phyloP scores from a whole-genome alignment of 1,140 invertebrate species.

The Globodera rostochiensis region DNA sequence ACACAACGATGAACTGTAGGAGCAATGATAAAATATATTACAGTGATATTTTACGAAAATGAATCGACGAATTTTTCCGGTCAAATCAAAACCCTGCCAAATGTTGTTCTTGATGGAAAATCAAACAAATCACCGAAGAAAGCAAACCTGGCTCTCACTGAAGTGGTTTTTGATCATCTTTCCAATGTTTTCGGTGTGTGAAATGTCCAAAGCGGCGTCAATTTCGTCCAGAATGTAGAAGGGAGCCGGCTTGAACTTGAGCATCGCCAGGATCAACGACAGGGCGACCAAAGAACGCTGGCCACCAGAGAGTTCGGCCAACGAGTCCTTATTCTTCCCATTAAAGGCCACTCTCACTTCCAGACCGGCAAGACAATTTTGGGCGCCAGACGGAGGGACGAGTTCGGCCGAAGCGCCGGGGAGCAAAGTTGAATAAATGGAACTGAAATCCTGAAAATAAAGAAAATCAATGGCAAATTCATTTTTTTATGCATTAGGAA shows the following conservation, averaged over 20 bases:
- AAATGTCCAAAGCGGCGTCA: conserved; percentile 94
- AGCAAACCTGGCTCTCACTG: conserved; percentile 80
- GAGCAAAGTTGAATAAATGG: conserved; percentile 87
- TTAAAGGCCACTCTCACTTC: conserved; percentile 78
- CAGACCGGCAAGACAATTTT: conserved; percentile 36
- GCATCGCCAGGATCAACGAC: conserved; percentile 91
- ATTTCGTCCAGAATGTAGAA: conserved; percentile 98
- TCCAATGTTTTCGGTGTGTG: conserved; percentile 98
- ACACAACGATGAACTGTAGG: conserved; percentile 91
- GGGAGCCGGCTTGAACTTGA: conserved; percentile 95
- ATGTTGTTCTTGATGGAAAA: not conserved
- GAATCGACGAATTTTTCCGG: no score
- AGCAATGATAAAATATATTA: conserved; percentile 22
- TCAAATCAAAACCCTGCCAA: not conserved
- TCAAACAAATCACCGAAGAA: not conserved
- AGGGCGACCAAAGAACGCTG: conserved; percentile 85
- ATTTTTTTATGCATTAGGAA: not conserved
- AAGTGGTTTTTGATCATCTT: conserved; percentile 92
- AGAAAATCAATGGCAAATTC: conserved; percentile 1
- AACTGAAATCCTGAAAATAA: conserved; percentile 81
- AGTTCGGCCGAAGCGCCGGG: conserved; percentile 86
- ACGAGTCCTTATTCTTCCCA: conserved; percentile 90
- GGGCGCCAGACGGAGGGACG: conserved; percentile 74
- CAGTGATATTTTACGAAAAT: not conserved
- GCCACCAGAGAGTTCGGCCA: conserved; percentile 89